These are phyloP conservation scores for Poliocrania exsul DNA, from an alignment of 2,797 vertebrate genomes.

Conservation along the genomic window DNA sequence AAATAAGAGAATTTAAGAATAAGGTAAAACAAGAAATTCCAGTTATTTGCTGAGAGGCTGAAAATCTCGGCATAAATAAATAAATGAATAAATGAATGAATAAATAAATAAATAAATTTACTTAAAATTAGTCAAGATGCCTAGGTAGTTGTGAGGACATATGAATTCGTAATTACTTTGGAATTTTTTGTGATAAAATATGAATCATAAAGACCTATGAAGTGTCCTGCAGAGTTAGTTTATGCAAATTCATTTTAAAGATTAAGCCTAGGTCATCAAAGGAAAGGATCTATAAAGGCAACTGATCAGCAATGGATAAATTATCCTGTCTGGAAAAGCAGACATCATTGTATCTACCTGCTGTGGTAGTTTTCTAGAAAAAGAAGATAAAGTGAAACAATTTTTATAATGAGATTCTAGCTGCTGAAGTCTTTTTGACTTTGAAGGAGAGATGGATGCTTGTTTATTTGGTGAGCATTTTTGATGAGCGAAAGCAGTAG, in stretches of 20 bases:
- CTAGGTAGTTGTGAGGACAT: neutral
- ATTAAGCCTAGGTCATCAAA: conserved; percentile 7
- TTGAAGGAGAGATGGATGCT: conserved; percentile 4
- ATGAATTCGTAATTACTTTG: neutral
- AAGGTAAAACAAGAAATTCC: neutral
- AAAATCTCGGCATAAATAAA: neutral
- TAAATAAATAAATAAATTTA: neutral
- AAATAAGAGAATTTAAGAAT: neutral
- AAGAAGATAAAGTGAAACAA: conserved; percentile 14
- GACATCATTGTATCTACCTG: neutral
- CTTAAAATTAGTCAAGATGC: neutral
- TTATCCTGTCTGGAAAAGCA: conserved; percentile 6
- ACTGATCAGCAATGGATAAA: conserved; percentile 13
- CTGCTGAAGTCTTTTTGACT: conserved; percentile 11
- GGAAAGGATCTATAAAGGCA: conserved; percentile 3
- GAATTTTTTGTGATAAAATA: neutral
- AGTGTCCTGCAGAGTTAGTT: neutral
- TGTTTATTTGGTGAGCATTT: conserved; percentile 30
- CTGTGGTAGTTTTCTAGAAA: conserved; percentile 21
- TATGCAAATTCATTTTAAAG: conserved; percentile 18
- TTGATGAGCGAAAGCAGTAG: conserved; percentile 16
- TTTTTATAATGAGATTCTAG: conserved; percentile 19
- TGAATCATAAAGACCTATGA: neutral
- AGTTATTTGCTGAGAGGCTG: neutral
- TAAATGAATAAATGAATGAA: too few relatives aligned